Evolutionary conservation across 1,140 invertebrate species (phyloP).

Genomic region (Drosophila pseudoobscura): DNA sequence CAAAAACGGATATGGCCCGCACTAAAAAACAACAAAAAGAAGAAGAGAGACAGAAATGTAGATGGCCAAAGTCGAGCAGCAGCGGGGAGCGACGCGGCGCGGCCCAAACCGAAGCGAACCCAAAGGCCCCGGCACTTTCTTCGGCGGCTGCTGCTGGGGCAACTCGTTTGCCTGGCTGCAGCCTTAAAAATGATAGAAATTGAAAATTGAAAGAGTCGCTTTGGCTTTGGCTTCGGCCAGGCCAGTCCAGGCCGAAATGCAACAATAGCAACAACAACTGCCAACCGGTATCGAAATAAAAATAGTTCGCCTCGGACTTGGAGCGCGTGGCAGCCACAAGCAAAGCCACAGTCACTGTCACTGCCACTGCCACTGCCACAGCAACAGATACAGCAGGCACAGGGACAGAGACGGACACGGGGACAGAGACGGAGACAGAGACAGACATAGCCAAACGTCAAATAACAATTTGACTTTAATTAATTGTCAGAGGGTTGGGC

Average conservation of each 20-base stretch:
- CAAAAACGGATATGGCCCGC: conserved; percentile 78
- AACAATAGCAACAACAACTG: conserved; percentile 34
- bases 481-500: conserved; percentile 75
- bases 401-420: no score
- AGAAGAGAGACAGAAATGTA: conserved; percentile 1
- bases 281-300: conserved; percentile 55
- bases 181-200: conserved; percentile 64
- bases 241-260: conserved; percentile 2
- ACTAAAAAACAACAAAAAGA: conserved; percentile 41
- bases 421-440: background rate
- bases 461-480: conserved; percentile 67
- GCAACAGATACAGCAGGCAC: conserved; percentile 5
- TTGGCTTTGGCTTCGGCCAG: background rate
- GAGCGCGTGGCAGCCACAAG: conserved; percentile 45
- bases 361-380: conserved; percentile 3
- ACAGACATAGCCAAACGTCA: conserved; percentile 10
- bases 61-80: conserved; percentile 54
- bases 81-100: background rate
- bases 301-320: conserved; percentile 50
- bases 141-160: conserved; percentile 28
- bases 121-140: conserved; percentile 67
- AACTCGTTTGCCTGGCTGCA: conserved; percentile 65
- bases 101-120: conserved; percentile 21
- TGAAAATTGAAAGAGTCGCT: conserved; percentile 52
- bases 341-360: background rate